Base-by-base conservation (phyloP, 2,888 invertebrate genomes). In the Fabriciana adippe region DNA sequence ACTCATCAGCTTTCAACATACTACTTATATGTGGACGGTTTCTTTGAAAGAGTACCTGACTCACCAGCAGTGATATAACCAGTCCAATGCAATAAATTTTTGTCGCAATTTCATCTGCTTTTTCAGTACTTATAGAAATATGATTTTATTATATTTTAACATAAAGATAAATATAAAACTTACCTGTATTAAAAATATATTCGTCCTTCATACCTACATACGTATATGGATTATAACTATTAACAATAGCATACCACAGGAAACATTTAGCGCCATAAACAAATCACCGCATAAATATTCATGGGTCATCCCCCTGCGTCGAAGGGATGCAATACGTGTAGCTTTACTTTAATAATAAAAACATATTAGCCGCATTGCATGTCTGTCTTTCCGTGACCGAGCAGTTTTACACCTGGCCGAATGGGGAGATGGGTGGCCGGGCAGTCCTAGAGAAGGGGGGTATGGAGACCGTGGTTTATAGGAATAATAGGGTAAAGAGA, bases 281-380 rank as follows among this genome's bases (percentile, higher is more conserved):
- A 90, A 91, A 91, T 91, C 90, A 89, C 85, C 85, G 86, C 81
- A 88, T 89, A 82, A 86, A 90, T 89, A 91, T 90, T 88, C 88
- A 90, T 88, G 79, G 84, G 79, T 85, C 83, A 89, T 88, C 86
- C 89, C 86, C 83, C 77, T 74, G 77, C 74, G 77, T 62, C 69
- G 70, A 73, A 81, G 83, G 85, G 86, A 88, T 87, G 89, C 86
- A 85, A 85, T 86, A 86, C 81, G 82, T 85, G 83, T 82, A 82
- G 81, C 82, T 88, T 89, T 90, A 81, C 82, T 88, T 88, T 90
- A 88, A 90, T 90, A 91, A 89, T 89, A 88, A 88, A 91, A 91
- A 90, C 89, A 88, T 92, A 92, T 92, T 91, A 91, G 90, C 87
- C 85, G 85, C 90, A 90, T 92, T 84, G 91, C 91, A 91, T 91